Evolutionary conservation across 2,797 vertebrate species (phyloP), one percentile per base, ranked within the genome.

Genomic region (Triplophysa yarkandensis): DNA sequence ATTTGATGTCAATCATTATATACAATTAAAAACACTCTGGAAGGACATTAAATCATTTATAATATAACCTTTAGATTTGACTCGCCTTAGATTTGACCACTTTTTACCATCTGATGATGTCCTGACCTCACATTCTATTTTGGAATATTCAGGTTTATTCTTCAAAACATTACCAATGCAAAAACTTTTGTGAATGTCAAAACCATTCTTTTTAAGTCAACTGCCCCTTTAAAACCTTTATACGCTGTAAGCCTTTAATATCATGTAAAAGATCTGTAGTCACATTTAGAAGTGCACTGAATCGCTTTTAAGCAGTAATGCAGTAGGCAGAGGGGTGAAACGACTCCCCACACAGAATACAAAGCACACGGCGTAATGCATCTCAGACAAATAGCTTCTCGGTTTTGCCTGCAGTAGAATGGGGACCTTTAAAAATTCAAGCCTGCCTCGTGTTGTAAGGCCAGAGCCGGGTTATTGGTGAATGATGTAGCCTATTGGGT

Each of bases 401-500:
- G 87, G 83, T 87, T 85, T 85, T 21, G 85, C 87, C 86, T 55
- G 62, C 64, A 86, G 88, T 81, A 77, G 65, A 73, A 62, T 80
- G 83, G 82, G 77, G 76, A 79, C 83, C 86, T 87, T 90, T 89
- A 85, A 86, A 69, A 86, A 89, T 89, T 86, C 84, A 87, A 84
- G 85, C 81, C 89, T 77, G 78, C 85, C 87, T 83, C 84, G 80
- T 77, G 69, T 79, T 84, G 83, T 58, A 34, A n/a, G n/a, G 28
- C 13, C 11, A 8, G 55, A 34, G 55, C 9, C 28, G 28, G 68
- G 83, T 77, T 68, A 82, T 68, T 72, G 75, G 72, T 84, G 80
- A 88, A 78, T 84, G 82, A 87, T 87, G 83, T 73, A 69, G 79
- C 87, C 76, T 82, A 75, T 62, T 72, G 69, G 82, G 78, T 72